These are phyloP conservation scores for Herminia tarsipennalis DNA, from an alignment of 2,888 invertebrate species.

Conservation along the genomic window DNA sequence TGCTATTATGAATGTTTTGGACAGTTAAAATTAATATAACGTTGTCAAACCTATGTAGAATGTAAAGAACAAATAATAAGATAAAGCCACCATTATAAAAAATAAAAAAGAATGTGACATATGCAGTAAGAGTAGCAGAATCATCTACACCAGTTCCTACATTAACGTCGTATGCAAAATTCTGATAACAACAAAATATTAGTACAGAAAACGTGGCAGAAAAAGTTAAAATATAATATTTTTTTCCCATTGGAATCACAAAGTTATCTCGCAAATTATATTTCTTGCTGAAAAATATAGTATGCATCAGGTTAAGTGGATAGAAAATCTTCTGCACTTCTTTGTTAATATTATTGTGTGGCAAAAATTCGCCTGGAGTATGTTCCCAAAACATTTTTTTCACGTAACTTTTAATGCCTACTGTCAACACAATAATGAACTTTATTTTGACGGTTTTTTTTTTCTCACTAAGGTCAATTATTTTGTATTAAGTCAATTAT, in stretches of 20 bases:
- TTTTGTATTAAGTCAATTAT: no score
- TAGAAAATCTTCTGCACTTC: constrained; percentile 12
- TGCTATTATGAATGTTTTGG: constrained; percentile 8
- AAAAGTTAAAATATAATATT: background rate
- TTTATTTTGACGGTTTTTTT: no score
- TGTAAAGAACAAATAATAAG: background rate
- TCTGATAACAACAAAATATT: background rate
- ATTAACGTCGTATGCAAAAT: background rate
- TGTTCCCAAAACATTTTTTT: no score
- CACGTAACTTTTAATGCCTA: no score
- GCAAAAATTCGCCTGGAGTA: constrained; percentile 19
- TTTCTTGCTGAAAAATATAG: constrained; percentile 17
- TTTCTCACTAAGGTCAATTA: no score
- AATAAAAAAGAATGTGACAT: background rate
- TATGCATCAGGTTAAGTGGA: constrained; percentile 18
- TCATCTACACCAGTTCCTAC: background rate
- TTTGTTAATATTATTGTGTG: constrained; percentile 20
- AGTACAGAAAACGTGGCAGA: background rate
- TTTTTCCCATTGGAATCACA: constrained; percentile 11
- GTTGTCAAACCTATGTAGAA: background rate
- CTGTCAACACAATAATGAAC: no score
- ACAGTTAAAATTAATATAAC: constrained; percentile 11
- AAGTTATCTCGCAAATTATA: constrained; percentile 15
- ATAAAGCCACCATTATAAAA: background rate
- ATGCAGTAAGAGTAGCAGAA: background rate